Evolutionary conservation across 2,797 vertebrate genomes (phyloP), one percentile per base, ranked within the genome.

Genomic region (Scomberomorus guttatus): DNA sequence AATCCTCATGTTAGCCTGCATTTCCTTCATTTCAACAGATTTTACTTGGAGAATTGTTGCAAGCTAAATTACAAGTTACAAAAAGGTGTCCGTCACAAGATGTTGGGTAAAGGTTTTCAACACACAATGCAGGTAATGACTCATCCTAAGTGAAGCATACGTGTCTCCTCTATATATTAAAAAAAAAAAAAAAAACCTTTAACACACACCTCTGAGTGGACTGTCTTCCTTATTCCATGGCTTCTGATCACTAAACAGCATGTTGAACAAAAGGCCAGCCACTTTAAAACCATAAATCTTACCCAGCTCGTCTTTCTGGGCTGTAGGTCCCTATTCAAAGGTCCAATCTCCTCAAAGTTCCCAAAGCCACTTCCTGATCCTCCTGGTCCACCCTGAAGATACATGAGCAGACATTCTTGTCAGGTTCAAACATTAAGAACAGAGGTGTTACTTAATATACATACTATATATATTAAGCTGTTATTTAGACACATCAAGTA

Each of bases 321-420:
- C 70, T 96, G 84, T 27, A 97, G 90, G 65, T 96, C 79, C 37
- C 69, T 85, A 88, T 96, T 92, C 70, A 98, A 91, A 0, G 98
- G 98, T 22, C 98, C 98, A 9, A 99, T 98, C 90, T 99, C 98
- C 77, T 95, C 97, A 93, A 99, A 99, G 93, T 99, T 99, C 39
- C 98, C 98, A 94, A 97, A 99, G 55, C 98, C 98, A 83, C 93
- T 96, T 82, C 98, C 94, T 52, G 98, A 99, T 72, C 95, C 95
- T 29, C 98, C 98, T 0, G 98, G 98, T 50, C 98, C 98, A 7
- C 98, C 98, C 98, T 99, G 37, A 69, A 42, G 62, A 82, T 71
- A 62, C 15, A 66, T 0, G 0, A 8, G 24, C 25, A 84, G 15
- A 82, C 15, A 59, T 10, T 12, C 22, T 42, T 11, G 44, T 37